phyloP scores from a whole-genome alignment of 1,140 invertebrate species.

The Drosophila nikananu region DNA sequence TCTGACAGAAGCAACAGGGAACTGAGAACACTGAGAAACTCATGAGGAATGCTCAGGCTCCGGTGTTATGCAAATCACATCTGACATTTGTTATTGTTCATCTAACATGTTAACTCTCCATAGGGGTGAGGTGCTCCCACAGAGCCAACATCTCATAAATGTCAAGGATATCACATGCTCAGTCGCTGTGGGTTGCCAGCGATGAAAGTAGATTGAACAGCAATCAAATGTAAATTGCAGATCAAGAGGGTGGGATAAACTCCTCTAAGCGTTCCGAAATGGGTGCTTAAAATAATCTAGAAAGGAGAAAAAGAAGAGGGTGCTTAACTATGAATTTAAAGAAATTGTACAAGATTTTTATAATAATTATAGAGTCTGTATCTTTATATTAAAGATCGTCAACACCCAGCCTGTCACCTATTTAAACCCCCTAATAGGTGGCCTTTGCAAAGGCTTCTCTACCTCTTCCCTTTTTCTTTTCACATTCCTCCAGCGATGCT shows the following conservation, averaged over 20 bases:
- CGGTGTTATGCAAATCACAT: conserved; percentile 62
- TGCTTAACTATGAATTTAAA: background rate
- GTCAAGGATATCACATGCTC: conserved; percentile 56
- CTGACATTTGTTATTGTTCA: conserved; percentile 62
- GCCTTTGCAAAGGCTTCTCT: background rate
- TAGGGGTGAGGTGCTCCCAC: conserved; percentile 7
- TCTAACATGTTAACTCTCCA: conserved; percentile 15
- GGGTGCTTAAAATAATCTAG: conserved; percentile 36
- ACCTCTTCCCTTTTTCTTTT: background rate
- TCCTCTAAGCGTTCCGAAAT: conserved; percentile 31
- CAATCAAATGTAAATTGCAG: conserved; percentile 46
- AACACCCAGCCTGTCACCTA: conserved; percentile 1
- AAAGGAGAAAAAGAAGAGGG: too few species aligned
- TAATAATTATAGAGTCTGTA: background rate
- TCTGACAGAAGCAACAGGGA: conserved; percentile 40
- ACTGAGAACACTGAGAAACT: conserved; percentile 13
- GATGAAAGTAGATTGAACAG: conserved; percentile 50
- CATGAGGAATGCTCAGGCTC: conserved; percentile 26
- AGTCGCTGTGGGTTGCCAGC: conserved; percentile 14
- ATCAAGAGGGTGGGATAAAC: conserved; percentile 11
- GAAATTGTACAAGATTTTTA: background rate
- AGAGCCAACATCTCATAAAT: conserved; percentile 59
- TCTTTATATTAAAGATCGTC: too few species aligned
- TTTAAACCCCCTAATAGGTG: conserved; percentile 29
- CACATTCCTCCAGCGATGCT: conserved; percentile 23